These are phyloP conservation scores for Danio tinwini DNA, from an alignment of 2,797 vertebrate species.

Conservation along the genomic window DNA sequence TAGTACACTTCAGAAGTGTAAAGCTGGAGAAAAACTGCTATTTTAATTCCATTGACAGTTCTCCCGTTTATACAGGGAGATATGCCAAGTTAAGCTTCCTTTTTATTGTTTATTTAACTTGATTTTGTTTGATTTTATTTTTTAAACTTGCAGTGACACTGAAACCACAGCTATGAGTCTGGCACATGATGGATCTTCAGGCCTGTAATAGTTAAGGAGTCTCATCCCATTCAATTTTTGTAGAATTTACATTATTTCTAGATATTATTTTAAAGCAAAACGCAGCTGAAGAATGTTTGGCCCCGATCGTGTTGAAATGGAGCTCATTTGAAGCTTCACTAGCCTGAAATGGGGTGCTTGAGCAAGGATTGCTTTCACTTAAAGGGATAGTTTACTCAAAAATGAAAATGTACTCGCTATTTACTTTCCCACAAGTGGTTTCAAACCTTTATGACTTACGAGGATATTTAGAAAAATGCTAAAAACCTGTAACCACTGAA, in stretches of 20 bases:
- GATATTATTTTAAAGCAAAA: conserved; percentile 15
- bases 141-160: conserved; percentile 53
- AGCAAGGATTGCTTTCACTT: conserved; percentile 45
- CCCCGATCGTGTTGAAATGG: conserved; percentile 18
- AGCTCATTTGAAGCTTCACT: conserved; percentile 31
- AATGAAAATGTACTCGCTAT: too few relatives aligned
- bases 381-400: too few relatives aligned
- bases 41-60: conserved; percentile 77
- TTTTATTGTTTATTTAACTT: conserved; percentile 38
- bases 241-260: conserved; percentile 34
- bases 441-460: too few relatives aligned
- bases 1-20: conserved; percentile 85
- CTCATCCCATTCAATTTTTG: conserved; percentile 50
- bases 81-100: conserved; percentile 79
- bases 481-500: too few relatives aligned
- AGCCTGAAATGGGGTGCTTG: conserved; percentile 37
- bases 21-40: conserved; percentile 77
- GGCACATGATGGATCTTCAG: conserved; percentile 43
- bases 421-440: too few relatives aligned
- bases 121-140: conserved; percentile 41
- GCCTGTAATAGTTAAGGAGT: conserved; percentile 28
- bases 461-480: too few relatives aligned
- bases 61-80: conserved; percentile 83
- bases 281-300: conserved; percentile 37
- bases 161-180: conserved; percentile 50